Conservation (phyloP, 1,140 invertebrate genomes). For the Onthophagus taurus region DNA sequence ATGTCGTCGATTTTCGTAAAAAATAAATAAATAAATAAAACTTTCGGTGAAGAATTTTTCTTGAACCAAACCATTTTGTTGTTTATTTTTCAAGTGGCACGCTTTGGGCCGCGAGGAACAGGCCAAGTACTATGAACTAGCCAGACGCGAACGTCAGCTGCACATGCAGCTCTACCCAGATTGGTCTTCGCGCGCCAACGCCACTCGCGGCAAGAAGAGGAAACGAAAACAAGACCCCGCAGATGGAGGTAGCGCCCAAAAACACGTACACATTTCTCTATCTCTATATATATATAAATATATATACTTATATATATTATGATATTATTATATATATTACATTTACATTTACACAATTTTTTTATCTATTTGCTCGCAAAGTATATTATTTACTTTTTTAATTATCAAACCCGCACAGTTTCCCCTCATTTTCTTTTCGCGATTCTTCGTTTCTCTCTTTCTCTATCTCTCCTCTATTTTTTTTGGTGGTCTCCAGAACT, state of each 20-base stretch:
- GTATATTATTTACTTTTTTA: too few species aligned
- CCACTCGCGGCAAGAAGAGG: constrained; percentile 97
- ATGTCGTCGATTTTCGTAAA: too few species aligned
- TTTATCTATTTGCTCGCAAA: constrained; percentile 19
- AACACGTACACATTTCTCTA: too few species aligned
- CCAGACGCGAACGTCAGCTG: constrained; percentile 92
- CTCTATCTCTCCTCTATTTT: too few species aligned
- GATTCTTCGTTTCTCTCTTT: too few species aligned
- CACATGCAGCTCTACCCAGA: constrained; percentile 99
- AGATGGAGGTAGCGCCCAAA: constrained; percentile 71
- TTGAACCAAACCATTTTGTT: constrained; percentile 34
- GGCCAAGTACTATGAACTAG: constrained; percentile 99
- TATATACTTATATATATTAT: constrained; percentile 25
- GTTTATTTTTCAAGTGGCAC: constrained; percentile 96
- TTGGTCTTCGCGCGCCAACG: constrained; percentile 97
- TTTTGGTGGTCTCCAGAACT: too few species aligned
- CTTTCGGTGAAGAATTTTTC: constrained; percentile 27
- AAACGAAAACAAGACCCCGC: constrained; percentile 97
- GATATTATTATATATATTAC: constrained; percentile 28
- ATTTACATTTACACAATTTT: constrained; percentile 34
- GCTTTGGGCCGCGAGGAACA: constrained; percentile 96
- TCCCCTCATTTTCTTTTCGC: too few species aligned
- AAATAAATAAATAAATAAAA: too few species aligned
- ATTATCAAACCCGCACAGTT: too few species aligned
- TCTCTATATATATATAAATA: too few species aligned